These are phyloP conservation scores for Indicator maculatus DNA, from an alignment of 2,113 vertebrate species.

Conservation along the genomic window DNA sequence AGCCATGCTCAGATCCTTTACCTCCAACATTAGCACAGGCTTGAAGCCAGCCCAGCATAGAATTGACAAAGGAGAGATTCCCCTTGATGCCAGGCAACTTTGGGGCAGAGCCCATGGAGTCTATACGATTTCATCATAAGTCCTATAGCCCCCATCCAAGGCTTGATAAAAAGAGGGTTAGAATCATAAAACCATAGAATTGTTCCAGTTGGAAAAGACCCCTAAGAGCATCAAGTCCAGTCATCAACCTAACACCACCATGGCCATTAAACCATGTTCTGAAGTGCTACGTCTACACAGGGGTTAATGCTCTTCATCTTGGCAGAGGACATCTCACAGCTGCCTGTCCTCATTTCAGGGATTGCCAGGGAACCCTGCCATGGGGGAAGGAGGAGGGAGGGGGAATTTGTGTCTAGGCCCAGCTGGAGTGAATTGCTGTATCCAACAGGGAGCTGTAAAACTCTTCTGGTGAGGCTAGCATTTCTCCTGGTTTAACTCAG, in stretches of 20 bases:
- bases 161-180: neutral
- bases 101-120: neutral
- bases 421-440: conserved; percentile 19
- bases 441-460: conserved; percentile 17
- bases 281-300: no score
- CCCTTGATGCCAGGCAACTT: neutral
- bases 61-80: neutral
- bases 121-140: fast-evolving
- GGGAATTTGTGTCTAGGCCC: neutral
- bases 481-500: neutral
- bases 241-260: no score
- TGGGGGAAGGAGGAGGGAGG: neutral
- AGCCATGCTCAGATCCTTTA: neutral
- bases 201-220: no score
- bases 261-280: no score
- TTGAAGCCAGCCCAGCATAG: neutral
- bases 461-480: conserved; percentile 16
- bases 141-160: neutral
- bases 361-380: conserved; percentile 28
- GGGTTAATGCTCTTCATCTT: neutral
- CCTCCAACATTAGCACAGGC: neutral
- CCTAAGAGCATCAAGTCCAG: no score
- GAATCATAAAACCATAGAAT: no score
- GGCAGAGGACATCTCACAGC: conserved; percentile 22
- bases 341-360: conserved; percentile 27